Evolutionary conservation across 92 coral and sea anemone species (phyloP).

Genomic region (Epizoanthus rinbou): DNA sequence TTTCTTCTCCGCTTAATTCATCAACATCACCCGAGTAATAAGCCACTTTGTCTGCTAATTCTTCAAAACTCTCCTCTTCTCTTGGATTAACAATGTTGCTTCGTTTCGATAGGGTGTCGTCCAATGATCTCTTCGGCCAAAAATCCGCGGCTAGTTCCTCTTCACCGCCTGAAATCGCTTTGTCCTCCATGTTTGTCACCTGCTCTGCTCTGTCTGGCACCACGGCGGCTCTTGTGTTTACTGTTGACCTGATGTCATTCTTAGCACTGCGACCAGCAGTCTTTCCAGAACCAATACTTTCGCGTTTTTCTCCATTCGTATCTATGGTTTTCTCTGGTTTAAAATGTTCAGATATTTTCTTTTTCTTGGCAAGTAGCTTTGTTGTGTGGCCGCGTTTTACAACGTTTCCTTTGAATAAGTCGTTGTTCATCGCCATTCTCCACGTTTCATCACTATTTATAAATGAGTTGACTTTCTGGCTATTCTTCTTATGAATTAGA

Average conservation of each 20-base stretch:
- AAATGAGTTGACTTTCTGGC: neutral
- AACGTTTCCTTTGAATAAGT: neutral
- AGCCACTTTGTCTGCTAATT: neutral
- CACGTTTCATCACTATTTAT: neutral
- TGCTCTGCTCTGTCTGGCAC: neutral
- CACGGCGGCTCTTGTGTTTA: neutral
- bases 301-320: neutral
- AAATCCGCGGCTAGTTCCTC: slow-evolving; percentile 39
- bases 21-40: neutral
- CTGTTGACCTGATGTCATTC: neutral
- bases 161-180: slow-evolving; percentile 39
- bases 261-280: neutral
- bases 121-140: slow-evolving; percentile 28
- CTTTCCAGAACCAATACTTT: neutral
- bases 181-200: slow-evolving; percentile 14
- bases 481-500: neutral
- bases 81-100: slow-evolving; percentile 12
- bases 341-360: neutral
- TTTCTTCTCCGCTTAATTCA: neutral
- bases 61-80: neutral
- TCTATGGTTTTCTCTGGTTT: neutral
- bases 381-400: neutral
- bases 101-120: slow-evolving; percentile 23
- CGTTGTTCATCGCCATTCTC: neutral
- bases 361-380: neutral